Conservation (phyloP, 2,888 invertebrate genomes). For the Drosophila mayaguana region DNA sequence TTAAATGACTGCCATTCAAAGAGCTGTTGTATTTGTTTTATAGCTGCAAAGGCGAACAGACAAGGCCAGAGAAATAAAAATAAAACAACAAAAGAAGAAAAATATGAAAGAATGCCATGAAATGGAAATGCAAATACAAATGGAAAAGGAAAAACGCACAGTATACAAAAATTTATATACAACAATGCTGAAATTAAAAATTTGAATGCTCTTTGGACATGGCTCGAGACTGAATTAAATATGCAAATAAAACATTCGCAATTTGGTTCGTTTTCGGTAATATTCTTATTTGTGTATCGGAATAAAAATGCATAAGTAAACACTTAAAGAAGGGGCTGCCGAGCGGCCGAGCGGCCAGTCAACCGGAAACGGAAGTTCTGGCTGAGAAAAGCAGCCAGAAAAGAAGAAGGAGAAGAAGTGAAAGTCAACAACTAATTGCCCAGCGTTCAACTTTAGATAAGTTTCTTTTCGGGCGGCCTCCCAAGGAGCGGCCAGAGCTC, state of each 20-base stretch:
- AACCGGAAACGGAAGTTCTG: slow-evolving; percentile 46
- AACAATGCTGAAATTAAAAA: slow-evolving; percentile 62
- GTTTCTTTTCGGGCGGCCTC: slow-evolving; percentile 26
- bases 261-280: slow-evolving; percentile 16
- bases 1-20: slow-evolving; percentile 52
- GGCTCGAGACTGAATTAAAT: slow-evolving; percentile 63
- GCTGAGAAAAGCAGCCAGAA: slow-evolving; percentile 16
- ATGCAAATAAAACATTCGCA: slow-evolving; percentile 66
- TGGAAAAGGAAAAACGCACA: slow-evolving; percentile 30
- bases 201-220: slow-evolving; percentile 58
- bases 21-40: slow-evolving; percentile 30
- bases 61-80: slow-evolving; percentile 19
- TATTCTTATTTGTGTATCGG: slow-evolving; percentile 25
- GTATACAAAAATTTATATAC: slow-evolving; percentile 15
- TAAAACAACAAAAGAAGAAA: slow-evolving; percentile 16
- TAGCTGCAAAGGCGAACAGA: slow-evolving; percentile 17
- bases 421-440: slow-evolving; percentile 48
- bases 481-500: slow-evolving; percentile 8
- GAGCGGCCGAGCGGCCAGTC: slow-evolving; percentile 15
- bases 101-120: slow-evolving; percentile 34
- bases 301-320: slow-evolving; percentile 60
- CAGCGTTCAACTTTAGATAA: slow-evolving; percentile 42
- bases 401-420: background rate
- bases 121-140: slow-evolving; percentile 33
- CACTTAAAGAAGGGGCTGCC: slow-evolving; percentile 26